Evolutionary conservation across 1,140 invertebrate genomes (phyloP), one percentile per base, ranked within the genome.

Genomic region (Lanistes nyassanus): DNA sequence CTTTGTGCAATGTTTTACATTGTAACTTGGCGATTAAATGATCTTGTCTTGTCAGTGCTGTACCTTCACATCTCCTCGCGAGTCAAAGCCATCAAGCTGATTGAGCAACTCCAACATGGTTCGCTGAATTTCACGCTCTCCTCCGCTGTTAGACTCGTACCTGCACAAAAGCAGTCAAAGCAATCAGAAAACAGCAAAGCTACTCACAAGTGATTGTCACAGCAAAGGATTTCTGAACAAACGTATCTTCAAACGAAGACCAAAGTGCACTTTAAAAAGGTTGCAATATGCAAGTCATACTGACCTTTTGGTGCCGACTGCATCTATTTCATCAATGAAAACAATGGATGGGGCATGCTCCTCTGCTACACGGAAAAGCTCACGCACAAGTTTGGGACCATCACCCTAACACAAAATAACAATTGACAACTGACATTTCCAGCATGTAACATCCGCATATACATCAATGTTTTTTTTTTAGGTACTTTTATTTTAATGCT

Each of bases 291-390:
- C 4, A 11, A n/a, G n/a, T n/a, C n/a, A n/a, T 16, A 74, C 65
- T 73, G 74, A 90, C 85, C 97, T 92, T 91, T 99, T 99, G 31
- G 98, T 99, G 68, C 98, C 98, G 51, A 99, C 96, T 76, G 98
- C 98, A 92, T 99, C 98, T 84, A 99, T 99, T 93, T 99, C 98
- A 92, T 99, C 98, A 87, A 99, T 99, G 88, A 99, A 99, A 1
- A 99, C 98, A 90, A 99, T 99, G 1, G 97, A 99, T 13, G 98
- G 98, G 1, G 98, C 97, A 92, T 99, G 97, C 89, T 99, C 98
- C 87, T 99, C 98, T 31, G 98, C 98, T 13, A 99, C 98, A 85
- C 98, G 91, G 90, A 99, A 99, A 23, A 99, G 89, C 88, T 99
- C 98, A 79, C 98, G 91, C 6, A 99, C 98, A 58, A 99, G 91